These are phyloP conservation scores for Spodoptera littoralis DNA, from an alignment of 2,888 invertebrate species.

Conservation along the genomic window DNA sequence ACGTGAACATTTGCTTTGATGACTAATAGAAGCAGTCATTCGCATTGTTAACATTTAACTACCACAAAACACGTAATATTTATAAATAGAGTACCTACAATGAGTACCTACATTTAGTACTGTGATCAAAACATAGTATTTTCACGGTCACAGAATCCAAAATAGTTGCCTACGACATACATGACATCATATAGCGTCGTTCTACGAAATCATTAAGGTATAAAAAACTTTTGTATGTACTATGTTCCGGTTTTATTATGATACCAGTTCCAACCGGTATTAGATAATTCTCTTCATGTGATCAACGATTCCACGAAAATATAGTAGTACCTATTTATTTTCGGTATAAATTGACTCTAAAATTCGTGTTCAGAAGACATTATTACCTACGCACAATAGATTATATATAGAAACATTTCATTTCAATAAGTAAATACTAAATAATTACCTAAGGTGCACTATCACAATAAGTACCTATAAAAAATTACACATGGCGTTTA, in stretches of 20 bases:
- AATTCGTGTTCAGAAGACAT: no score
- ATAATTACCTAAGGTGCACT: no score
- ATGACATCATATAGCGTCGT: conserved; percentile 37
- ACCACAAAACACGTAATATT: conserved; percentile 29
- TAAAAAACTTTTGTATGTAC: neutral
- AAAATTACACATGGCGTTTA: neutral
- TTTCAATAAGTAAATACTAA: no score
- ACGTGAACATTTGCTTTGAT: conserved; percentile 23
- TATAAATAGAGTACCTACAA: conserved; percentile 41
- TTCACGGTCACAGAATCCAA: conserved; percentile 17
- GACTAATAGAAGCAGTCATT: conserved; percentile 22
- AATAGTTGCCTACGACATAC: conserved; percentile 37
- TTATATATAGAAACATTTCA: no score
- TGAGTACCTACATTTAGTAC: conserved; percentile 1
- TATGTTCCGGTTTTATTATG: no score
- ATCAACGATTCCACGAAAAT: no score
- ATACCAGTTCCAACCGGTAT: no score
- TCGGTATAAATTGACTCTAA: no score
- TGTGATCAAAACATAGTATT: conserved; percentile 17
- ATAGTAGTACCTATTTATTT: no score
- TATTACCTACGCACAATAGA: no score
- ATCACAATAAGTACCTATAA: no score
- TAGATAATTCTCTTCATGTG: no score
- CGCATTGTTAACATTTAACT: conserved; percentile 31
- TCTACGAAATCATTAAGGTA: conserved; percentile 5